phyloP scores from a whole-genome alignment of 2,797 vertebrate genomes.

The Darevskia nairensis region DNA sequence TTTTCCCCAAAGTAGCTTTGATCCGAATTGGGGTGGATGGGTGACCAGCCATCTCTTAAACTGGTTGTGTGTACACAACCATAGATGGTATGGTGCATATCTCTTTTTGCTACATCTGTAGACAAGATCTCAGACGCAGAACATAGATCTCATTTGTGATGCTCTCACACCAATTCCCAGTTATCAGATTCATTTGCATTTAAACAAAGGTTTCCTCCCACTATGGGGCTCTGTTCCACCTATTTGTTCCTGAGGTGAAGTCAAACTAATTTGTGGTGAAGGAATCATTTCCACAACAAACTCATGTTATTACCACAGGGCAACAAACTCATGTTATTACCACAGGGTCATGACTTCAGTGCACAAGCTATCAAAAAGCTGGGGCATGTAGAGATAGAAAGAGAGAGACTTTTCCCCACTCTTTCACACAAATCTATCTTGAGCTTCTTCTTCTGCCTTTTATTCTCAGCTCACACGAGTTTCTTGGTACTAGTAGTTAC shows the following conservation, averaged over 20 bases:
- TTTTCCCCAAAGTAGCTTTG: too few species aligned
- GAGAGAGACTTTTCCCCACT: not conserved
- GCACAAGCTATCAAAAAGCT: slow-evolving; percentile 19
- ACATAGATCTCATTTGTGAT: not conserved
- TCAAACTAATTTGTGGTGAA: slow-evolving; percentile 25
- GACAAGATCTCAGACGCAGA: not conserved
- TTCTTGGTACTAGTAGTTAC: not conserved
- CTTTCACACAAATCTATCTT: not conserved
- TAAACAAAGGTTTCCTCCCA: not conserved
- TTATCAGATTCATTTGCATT: slow-evolving; percentile 9
- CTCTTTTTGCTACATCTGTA: not conserved
- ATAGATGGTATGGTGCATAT: not conserved
- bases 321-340: slow-evolving; percentile 31
- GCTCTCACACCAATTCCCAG: not conserved
- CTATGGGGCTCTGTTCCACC: not conserved
- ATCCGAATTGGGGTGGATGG: too few species aligned
- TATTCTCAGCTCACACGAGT: not conserved
- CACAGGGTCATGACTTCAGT: not conserved
- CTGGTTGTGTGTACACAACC: too few species aligned
- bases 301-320: slow-evolving; percentile 2
- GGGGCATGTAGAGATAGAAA: not conserved
- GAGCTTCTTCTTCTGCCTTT: not conserved
- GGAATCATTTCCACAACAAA: slow-evolving; percentile 14
- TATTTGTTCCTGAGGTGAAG: slow-evolving; percentile 19
- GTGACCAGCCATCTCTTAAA: too few species aligned